Conservation (phyloP, 64 coral and sea anemone species). For the Stichodactyla mertensii region DNA sequence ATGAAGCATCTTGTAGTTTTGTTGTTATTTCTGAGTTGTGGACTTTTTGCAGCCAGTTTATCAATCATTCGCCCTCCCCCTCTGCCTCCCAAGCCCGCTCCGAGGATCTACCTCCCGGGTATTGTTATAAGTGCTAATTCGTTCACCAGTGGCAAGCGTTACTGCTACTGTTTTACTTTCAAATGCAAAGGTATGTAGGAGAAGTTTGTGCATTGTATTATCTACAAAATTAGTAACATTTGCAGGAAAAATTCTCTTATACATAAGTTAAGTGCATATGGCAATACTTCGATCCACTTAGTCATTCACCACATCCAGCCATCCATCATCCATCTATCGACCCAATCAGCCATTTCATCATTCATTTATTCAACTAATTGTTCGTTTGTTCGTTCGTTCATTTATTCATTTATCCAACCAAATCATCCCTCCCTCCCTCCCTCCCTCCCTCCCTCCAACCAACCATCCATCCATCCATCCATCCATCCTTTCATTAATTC, state of each 20-base stretch:
- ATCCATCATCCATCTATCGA: no score
- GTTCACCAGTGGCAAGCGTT: not conserved
- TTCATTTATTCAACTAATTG: no score
- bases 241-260: not conserved
- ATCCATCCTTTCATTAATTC: not conserved
- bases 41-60: not conserved
- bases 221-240: not conserved
- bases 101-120: not conserved
- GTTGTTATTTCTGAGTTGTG: not conserved
- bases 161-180: not conserved
- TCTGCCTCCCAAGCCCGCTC: not conserved
- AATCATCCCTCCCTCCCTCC: not conserved
- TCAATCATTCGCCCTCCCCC: not conserved
- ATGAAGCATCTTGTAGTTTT: not conserved
- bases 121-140: not conserved
- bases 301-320: not conserved
- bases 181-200: not conserved
- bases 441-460: not conserved
- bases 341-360: no score
- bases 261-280: not conserved
- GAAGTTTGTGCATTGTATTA: not conserved
- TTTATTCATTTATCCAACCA: no score
- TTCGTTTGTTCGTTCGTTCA: no score
- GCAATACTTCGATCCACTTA: not conserved
- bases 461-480: not conserved